Base-by-base conservation (phyloP, 2,797 vertebrate genomes). In the Typhlichthys eigenmanni region DNA sequence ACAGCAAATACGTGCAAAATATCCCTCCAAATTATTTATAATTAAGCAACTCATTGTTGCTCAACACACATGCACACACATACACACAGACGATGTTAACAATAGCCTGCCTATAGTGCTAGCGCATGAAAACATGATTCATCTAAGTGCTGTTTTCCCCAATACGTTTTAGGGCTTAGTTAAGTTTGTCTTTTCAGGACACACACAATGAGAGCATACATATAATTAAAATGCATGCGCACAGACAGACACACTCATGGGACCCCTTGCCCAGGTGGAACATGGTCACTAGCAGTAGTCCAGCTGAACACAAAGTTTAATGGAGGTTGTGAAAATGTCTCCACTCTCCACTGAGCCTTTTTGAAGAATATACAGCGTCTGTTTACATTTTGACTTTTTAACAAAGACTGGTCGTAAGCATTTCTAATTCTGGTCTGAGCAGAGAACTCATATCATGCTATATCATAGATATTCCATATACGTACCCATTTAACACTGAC, bases 291-390 rank as follows among this genome's bases (percentile, higher is more conserved):
- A 62, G 75, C 3, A 62, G 75, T 72, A 79, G 80, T 88, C 74
- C 80, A 76, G 65, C 70, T 85, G 80, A 78, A 85, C 78, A 77
- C 69, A 83, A 77, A 75, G 85, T 80, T 86, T 80, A 82, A 77
- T 58, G 77, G 69, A 77, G 84, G 77, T 82, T 80, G 81, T 83
- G 73, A 89, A 90, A 86, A 80, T 86, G 82, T 79, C 86, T 85
- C 83, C 80, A 77, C 75, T 76, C 77, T 85, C 87, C 81, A 80
- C 67, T 79, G 74, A 63, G 72, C 50, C 64, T 69, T 78, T 86
- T 81, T 75, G 56, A 87, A 83, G 80, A 79, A 82, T 87, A 80
- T 80, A 66, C 74, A 47, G 76, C 38, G 32, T 69, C 81, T 81
- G 72, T 80, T 87, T 71, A 81, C 83, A 70, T 59, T 60, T 60